Base-by-base conservation (phyloP, 2,797 vertebrate species). In the Acrocephalus scirpaceus region DNA sequence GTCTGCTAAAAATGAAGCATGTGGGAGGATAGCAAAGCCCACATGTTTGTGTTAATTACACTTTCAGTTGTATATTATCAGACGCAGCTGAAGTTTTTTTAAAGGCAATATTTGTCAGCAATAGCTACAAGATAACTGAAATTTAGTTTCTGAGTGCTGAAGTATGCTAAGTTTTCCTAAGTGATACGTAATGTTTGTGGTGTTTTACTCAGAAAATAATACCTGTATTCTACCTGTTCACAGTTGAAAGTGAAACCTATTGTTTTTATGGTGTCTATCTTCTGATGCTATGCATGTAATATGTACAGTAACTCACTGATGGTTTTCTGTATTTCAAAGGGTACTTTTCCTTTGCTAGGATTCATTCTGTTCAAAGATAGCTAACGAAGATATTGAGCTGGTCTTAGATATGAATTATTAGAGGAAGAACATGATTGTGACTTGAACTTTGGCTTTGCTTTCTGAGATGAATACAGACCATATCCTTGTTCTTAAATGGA, bases 101-200 rank as follows among this genome's bases (percentile, higher is more conserved):
- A 48, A 94, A 96, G 92, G 88, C 93, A 96, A 74, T 93, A 91
- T 88, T 96, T 94, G 74, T 93, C 91, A 93, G 80, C 93, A 94
- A 72, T 93, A 93, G 69, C 62, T 91, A 54, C 66, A 67, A 76
- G 32, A 54, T 67, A 72, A 92, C 48, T n/a, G 54, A 86, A 86
- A 50, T 84, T 47, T 87, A 32, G 22, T 94, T 86, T 90, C 72
- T 76, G 79, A 91, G 56, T 89, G 58, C 36, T 93, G 60, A 73
- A 81, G 56, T 92, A 70, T 82, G 36, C 60, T 88, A 69, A 27
- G 12, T 92, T 93, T 44, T 85, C 61, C 51, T 32, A 54, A 81
- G 86, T 90, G 78, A 70, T 57, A 27, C 42, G 26, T 76, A 53
- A 90, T n/a, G 50, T 93, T 88, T 78, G 56, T 93, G 62, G 27